Percentiles rank a stretch among this genome's conserved stretches.
These are phyloP conservation scores for Ormyrus labotus DNA, from an alignment of 2,888 invertebrate species.

Conservation along the genomic window DNA sequence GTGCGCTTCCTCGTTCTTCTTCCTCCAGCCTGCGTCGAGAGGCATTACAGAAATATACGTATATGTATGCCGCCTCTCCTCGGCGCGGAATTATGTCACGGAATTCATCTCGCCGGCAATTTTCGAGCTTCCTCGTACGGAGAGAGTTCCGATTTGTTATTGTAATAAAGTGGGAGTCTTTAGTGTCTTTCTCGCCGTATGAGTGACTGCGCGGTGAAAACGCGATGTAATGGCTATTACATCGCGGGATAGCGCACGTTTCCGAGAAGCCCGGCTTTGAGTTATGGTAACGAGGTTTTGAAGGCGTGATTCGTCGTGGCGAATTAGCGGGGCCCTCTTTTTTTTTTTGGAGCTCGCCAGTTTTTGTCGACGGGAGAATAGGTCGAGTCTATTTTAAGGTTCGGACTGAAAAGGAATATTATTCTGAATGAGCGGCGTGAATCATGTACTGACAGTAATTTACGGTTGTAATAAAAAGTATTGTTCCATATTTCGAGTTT, in stretches of 20 bases:
- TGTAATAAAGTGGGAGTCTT: conserved; percentile 27
- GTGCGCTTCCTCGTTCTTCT: neutral
- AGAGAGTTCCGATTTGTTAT: conserved; percentile 35
- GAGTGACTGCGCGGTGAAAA: conserved; percentile 26
- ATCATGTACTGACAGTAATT: no score
- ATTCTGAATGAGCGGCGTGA: no score
- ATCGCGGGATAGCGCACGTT: conserved; percentile 6
- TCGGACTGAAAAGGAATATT: no score
- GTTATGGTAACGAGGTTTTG: conserved; percentile 21
- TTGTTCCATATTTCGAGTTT: no score
- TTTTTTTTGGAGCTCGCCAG: neutral
- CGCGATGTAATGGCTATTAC: conserved; percentile 23
- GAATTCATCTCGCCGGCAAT: conserved; percentile 18
- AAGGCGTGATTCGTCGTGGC: conserved; percentile 21
- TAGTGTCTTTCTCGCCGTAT: neutral
- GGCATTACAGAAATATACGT: conserved; percentile 17
- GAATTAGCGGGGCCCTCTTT: neutral
- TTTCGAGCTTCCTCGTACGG: neutral
- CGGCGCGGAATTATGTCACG: conserved; percentile 39
- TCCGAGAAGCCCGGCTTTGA: conserved; percentile 22
- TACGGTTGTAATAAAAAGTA: no score
- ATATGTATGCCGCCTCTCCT: no score
- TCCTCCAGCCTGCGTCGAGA: neutral
- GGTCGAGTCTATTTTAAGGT: no score
- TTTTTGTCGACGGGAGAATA: no score